phyloP scores from a whole-genome alignment of 2,888 invertebrate species.

The Drosophila prostipennis region DNA sequence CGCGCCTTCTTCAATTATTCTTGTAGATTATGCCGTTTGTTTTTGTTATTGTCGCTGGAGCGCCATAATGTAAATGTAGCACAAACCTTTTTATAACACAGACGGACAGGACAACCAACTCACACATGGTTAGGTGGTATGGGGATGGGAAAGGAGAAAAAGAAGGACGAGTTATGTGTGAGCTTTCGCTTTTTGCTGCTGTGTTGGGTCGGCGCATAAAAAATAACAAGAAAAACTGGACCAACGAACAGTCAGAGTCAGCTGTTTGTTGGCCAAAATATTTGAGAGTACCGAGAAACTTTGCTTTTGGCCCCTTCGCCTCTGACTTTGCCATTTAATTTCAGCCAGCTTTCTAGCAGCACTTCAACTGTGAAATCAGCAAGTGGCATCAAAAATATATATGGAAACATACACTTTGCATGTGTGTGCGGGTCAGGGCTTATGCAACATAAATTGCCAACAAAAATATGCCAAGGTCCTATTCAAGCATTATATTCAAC shows the following conservation, averaged over 20 bases:
- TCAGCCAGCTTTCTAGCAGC: constrained; percentile 68
- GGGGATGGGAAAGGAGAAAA: no score
- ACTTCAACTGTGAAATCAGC: constrained; percentile 77
- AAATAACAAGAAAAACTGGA: constrained; percentile 71
- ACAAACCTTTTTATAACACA: constrained; percentile 77
- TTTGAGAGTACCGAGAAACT: constrained; percentile 59
- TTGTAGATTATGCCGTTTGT: constrained; percentile 75
- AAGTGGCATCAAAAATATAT: constrained; percentile 54
- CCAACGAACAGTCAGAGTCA: constrained; percentile 56
- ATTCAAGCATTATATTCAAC: constrained; percentile 11
- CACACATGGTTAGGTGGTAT: constrained; percentile 13
- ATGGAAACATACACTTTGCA: constrained; percentile 19
- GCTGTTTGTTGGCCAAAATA: constrained; percentile 55
- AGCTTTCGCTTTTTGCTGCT: constrained; percentile 73
- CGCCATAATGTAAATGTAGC: constrained; percentile 78
- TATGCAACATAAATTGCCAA: constrained; percentile 27
- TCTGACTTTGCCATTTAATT: constrained; percentile 69
- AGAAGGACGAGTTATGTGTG: constrained; percentile 69
- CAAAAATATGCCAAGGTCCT: constrained; percentile 36
- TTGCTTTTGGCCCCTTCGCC: constrained; percentile 41
- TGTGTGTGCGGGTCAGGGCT: constrained; percentile 5
- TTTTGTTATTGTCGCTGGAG: constrained; percentile 68
- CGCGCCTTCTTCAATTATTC: constrained; percentile 30
- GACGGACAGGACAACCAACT: constrained; percentile 45
- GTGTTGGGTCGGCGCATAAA: constrained; percentile 37